Evolutionary conservation across 2,888 invertebrate species (phyloP).

Genomic region (Agrochola lychnidis): DNA sequence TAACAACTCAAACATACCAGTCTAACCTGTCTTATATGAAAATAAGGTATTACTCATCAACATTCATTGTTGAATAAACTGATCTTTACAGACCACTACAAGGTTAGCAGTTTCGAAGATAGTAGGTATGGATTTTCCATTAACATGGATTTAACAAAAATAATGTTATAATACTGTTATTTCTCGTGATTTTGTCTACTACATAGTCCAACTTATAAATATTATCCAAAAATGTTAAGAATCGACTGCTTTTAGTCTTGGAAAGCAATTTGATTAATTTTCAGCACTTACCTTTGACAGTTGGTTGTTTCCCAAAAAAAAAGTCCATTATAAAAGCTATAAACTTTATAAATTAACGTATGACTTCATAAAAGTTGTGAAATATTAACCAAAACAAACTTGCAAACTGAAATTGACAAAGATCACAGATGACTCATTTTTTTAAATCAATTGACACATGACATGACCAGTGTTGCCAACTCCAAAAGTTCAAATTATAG

Average conservation of each 20-base stretch:
- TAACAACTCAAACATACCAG: not conserved
- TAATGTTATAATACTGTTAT: not conserved
- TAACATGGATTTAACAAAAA: not conserved
- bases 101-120: not conserved
- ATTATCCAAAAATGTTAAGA: too few species aligned
- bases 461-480: too few species aligned
- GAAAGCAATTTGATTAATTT: not conserved
- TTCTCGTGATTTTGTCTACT: not conserved
- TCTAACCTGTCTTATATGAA: not conserved
- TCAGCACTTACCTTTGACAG: conserved; percentile 90
- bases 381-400: conserved; percentile 51
- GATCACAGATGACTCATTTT: conserved; percentile 49
- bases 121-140: not conserved
- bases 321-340: conserved; percentile 83
- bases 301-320: conserved; percentile 92
- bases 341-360: conserved; percentile 1
- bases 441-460: not conserved
- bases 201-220: not conserved
- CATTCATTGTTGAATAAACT: conserved; percentile 9
- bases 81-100: not conserved
- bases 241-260: not conserved
- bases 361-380: not conserved
- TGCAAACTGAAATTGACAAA: conserved; percentile 46
- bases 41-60: conserved; percentile 20
- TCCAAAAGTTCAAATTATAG: too few species aligned